phyloP scores from a whole-genome alignment of 1,140 invertebrate genomes.

The Druon quercuslanigerum region DNA sequence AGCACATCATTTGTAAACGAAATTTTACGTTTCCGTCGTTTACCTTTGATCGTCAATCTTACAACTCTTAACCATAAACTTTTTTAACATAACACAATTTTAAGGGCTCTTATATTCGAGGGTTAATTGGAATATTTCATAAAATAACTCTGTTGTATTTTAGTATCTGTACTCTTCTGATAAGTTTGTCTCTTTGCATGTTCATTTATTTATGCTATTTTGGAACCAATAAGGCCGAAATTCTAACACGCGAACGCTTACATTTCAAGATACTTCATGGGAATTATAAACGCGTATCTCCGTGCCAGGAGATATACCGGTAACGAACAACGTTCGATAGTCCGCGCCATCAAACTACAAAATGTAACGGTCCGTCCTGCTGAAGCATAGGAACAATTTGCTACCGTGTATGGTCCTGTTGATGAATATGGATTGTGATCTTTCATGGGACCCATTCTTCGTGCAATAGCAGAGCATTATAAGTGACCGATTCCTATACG shows the following conservation, averaged over 20 bases:
- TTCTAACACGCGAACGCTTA: slow-evolving; percentile 9
- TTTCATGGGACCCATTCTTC: slow-evolving; percentile 57
- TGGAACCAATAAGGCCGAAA: not conserved
- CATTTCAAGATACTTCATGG: slow-evolving; percentile 31
- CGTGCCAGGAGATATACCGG: slow-evolving; percentile 49
- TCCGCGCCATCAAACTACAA: slow-evolving; percentile 50
- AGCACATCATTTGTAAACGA: not conserved
- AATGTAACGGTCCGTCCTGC: slow-evolving; percentile 55
- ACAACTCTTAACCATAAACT: not conserved
- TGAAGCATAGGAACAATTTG: slow-evolving; percentile 54
- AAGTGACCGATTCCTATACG: slow-evolving; percentile 4
- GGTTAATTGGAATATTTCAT: no score
- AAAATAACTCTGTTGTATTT: no score
- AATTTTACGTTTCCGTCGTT: not conserved
- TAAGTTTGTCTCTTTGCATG: no score
- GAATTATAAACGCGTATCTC: slow-evolving; percentile 50
- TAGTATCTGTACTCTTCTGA: no score
- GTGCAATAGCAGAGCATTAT: slow-evolving; percentile 25
- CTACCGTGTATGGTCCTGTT: slow-evolving; percentile 44
- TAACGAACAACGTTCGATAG: slow-evolving; percentile 48
- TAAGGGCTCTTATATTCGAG: not conserved
- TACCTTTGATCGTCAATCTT: no score
- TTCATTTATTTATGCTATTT: not conserved
- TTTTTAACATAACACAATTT: not conserved
- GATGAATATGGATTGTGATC: slow-evolving; percentile 70